Evolutionary conservation across 2,113 vertebrate species (phyloP), one percentile per base, ranked within the genome.

Genomic region (Riparia riparia): DNA sequence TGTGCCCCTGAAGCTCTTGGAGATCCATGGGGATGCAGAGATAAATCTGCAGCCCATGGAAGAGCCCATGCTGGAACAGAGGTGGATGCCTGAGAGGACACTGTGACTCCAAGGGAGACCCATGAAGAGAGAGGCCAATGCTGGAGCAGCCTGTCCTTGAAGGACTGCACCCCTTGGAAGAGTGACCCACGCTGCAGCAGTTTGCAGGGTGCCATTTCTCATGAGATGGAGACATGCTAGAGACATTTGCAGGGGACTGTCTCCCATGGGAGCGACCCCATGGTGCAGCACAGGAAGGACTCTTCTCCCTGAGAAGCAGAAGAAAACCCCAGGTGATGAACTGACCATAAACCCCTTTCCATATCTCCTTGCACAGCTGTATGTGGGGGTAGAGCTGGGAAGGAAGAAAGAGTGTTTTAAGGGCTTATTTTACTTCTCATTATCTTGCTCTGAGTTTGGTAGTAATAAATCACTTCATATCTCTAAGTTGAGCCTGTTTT

Each of bases 141-240:
- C 14, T 54, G n/a, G 49, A 54, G 17, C 41, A 28, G 11, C 9
- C 41, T 17, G 26, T 28, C 14, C 7, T 56, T 65, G n/a, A 39
- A 32, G 21, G 11, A 64, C 17, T 39, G 18, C 11, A 29, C 9
- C 12, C 29, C 5, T 3, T 14, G 28, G 42, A 73, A 41, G 15
- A 47, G n/a, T 47, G 68, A 18, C 8, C 10, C 42, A 21, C 0
- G 1, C 42, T 28, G 22, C 11, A 49, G 22, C 14, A 28, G 41
- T 39, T 39, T 12, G 2, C 69, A 47, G 19, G 19, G 22, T 39
- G 14, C n/a, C 28, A 18, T 2, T 64, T 12, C n/a, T 65, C 2
- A 2, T 4, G 9, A 49, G 50, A 19, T 41, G 41, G 29, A 56
- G 4, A 5, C 29, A 15, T 0, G 0, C 1, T 24, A 28, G 29